These are phyloP conservation scores for Papilio elwesi DNA, from an alignment of 2,888 invertebrate genomes.

Conservation along the genomic window DNA sequence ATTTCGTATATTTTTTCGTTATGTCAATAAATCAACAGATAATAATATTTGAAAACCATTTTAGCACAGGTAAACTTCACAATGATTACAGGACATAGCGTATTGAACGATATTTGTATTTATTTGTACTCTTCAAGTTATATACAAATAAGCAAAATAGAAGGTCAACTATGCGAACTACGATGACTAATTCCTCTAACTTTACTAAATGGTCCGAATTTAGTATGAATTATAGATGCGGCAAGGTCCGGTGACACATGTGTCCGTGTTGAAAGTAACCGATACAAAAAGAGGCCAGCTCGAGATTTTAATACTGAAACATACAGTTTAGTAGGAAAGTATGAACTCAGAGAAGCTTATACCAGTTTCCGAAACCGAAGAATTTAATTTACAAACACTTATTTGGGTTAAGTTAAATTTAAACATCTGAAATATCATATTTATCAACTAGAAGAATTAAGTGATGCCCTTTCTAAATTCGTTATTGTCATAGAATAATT, in stretches of 20 bases:
- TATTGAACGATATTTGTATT: slow-evolving; percentile 27
- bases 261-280: slow-evolving; percentile 54
- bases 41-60: not conserved
- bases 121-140: slow-evolving; percentile 68
- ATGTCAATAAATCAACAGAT: not conserved
- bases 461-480: slow-evolving; percentile 46
- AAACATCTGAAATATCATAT: slow-evolving; percentile 39
- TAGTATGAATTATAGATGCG: slow-evolving; percentile 57
- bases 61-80: not conserved
- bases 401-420: slow-evolving; percentile 42
- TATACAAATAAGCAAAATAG: slow-evolving; percentile 58
- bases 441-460: slow-evolving; percentile 46
- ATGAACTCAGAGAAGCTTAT: slow-evolving; percentile 51
- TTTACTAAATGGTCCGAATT: slow-evolving; percentile 76
- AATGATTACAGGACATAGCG: not conserved
- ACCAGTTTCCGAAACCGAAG: slow-evolving; percentile 71
- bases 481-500: slow-evolving; percentile 61
- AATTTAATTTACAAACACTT: slow-evolving; percentile 48
- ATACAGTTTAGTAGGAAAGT: slow-evolving; percentile 45
- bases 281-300: slow-evolving; percentile 62
- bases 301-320: slow-evolving; percentile 57
- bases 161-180: slow-evolving; percentile 55
- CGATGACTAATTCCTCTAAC: slow-evolving; percentile 61
- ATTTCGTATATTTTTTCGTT: slow-evolving; percentile 2
- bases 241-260: slow-evolving; percentile 51